Conservation (phyloP, 2,888 invertebrate species). For the Agonopterix subpropinquella region DNA sequence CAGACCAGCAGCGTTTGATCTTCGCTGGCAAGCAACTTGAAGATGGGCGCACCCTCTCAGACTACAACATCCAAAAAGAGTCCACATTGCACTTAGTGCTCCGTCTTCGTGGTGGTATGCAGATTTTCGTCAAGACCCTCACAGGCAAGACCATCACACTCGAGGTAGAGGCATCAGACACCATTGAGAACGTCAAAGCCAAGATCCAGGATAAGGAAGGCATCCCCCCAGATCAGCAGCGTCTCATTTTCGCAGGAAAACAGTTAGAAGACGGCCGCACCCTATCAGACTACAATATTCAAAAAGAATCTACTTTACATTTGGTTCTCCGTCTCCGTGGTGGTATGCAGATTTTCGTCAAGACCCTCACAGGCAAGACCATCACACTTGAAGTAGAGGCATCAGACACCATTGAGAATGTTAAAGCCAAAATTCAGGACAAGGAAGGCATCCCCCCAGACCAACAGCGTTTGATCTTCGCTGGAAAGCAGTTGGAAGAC, state of each 20-base stretch:
- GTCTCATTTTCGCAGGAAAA: conserved; percentile 49
- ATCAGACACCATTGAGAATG: conserved; percentile 58
- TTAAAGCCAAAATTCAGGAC: conserved; percentile 57
- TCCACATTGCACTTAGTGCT: conserved; percentile 52
- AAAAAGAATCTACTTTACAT: conserved; percentile 48
- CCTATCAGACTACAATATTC: conserved; percentile 49
- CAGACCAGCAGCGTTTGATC: conserved; percentile 54
- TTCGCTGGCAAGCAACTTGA: conserved; percentile 58
- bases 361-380: conserved; percentile 47
- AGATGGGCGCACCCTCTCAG: conserved; percentile 53
- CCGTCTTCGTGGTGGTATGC: conserved; percentile 54
- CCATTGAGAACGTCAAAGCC: conserved; percentile 51
- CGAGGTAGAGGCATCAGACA: conserved; percentile 48
- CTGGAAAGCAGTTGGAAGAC: conserved; percentile 49
- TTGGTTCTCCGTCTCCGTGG: conserved; percentile 46
- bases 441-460: conserved; percentile 56
- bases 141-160: conserved; percentile 51
- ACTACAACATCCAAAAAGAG: conserved; percentile 59
- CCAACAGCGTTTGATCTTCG: conserved; percentile 51
- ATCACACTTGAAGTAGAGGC: conserved; percentile 49
- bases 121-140: conserved; percentile 49
- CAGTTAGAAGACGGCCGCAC: conserved; percentile 52
- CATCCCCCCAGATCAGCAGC: conserved; percentile 50
- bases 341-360: conserved; percentile 54
- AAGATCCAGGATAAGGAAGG: conserved; percentile 57